A percentile compares a stretch with the other conserved stretches of the same genome.
phyloP scores from a whole-genome alignment of 2,797 vertebrate species.

The Pogonophryne albipinna region DNA sequence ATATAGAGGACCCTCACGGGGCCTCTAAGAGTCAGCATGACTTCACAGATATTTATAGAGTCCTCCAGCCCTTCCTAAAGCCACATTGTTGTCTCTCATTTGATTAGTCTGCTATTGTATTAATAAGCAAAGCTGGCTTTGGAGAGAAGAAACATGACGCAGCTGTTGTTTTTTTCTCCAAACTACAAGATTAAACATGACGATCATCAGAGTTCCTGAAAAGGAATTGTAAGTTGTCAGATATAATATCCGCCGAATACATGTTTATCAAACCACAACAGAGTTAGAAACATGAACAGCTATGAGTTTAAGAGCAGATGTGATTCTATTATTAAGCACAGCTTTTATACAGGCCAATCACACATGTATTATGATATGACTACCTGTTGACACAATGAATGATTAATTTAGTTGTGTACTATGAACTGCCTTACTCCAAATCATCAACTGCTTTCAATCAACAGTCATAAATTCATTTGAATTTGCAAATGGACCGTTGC shows the following conservation, averaged over 20 bases:
- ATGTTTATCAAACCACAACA: background rate
- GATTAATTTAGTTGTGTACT: background rate
- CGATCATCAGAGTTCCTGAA: slow-evolving; percentile 21
- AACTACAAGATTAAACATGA: slow-evolving; percentile 49
- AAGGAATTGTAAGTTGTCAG: background rate
- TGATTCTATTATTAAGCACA: background rate
- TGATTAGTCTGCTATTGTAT: slow-evolving; percentile 79
- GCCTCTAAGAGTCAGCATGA: slow-evolving; percentile 66
- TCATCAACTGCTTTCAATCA: background rate
- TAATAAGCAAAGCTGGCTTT: slow-evolving; percentile 56
- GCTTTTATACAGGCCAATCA: background rate
- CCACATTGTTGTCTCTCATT: slow-evolving; percentile 77
- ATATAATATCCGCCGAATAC: background rate
- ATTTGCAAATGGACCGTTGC: background rate
- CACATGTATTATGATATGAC: background rate
- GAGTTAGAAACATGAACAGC: background rate
- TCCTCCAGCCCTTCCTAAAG: slow-evolving; percentile 64
- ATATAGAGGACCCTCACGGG: slow-evolving; percentile 39
- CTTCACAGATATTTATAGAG: slow-evolving; percentile 75
- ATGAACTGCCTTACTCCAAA: background rate
- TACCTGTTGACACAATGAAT: background rate
- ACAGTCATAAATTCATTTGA: background rate
- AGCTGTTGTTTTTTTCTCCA: slow-evolving; percentile 37
- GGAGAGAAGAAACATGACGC: slow-evolving; percentile 20
- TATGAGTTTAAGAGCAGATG: slow-evolving; percentile 3